Evolutionary conservation across 2,888 invertebrate genomes (phyloP), one percentile per base, ranked within the genome.

Genomic region (Philereme transversata): DNA sequence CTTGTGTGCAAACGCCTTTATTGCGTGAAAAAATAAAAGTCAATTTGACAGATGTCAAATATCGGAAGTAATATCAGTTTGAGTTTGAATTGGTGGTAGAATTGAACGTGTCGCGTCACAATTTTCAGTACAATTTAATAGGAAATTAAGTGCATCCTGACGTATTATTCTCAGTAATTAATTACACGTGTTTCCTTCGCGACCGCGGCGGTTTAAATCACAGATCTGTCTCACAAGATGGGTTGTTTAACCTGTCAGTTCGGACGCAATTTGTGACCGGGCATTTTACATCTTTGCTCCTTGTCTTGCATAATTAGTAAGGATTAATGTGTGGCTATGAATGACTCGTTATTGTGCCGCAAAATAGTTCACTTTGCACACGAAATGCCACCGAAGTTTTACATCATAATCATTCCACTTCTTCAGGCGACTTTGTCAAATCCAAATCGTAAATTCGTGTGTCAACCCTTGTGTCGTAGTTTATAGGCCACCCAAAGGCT

Each of bases 231-330:
- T 77, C 86, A 72, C 81, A 80, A 81, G 90, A 89, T 88, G 87
- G 88, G 83, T 84, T 87, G 89, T 90, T 90, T 86, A 86, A 85
- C 78, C 86, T 89, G 91, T 91, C 91, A 88, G 81, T 85, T 85
- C 71, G 84, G 83, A 83, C 84, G 84, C 85, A 84, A 92, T 92
- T 92, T 91, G 91, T 90, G 89, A 79, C 79, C 87, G 82, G 79
- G 84, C 87, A 88, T 90, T 87, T 88, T 88, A 85, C 86, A 88
- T 88, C 88, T 88, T 87, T 85, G 85, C 88, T 87, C 84, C 83
- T 72, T 84, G 86, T 85, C 87, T 88, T 88, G 87, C 86, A 87
- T 90, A 90, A 92, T 91, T 91, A 91, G 89, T 85, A 78, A 83
- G 86, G 86, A 90, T 91, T 91, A 91, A 90, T 90, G 88, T 77